Evolutionary conservation across 2,797 vertebrate genomes (phyloP), one percentile per base, ranked within the genome.

Genomic region (Streptopelia turtur): DNA sequence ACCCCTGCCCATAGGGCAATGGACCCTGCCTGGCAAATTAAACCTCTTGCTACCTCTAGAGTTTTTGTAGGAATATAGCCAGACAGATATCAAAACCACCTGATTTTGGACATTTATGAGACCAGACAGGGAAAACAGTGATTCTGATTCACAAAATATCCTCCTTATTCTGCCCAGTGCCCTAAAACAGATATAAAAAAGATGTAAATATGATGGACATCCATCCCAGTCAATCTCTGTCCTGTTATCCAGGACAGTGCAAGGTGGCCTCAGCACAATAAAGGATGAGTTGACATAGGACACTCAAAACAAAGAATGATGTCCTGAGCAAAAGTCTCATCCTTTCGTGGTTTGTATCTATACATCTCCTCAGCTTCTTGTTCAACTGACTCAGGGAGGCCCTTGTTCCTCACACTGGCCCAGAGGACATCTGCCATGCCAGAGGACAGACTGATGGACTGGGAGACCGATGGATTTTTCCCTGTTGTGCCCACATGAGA

Each of bases 401-500:
- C 30, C 35, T 27, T 31, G 64, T 25, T 47, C 39, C 30, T 80
- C 65, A 70, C 56, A 6, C 0, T 39, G 53, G 4, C n/a, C 53
- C n/a, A 35, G 45, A 52, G 28, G 30, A 20, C 35, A 28, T 7
- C 13, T 35, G 30, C 12, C 39, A 56, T 88, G 41, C 24, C 57
- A 49, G 59, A 49, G 59, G 50, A 25, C 37, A 31, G 37, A 13
- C 24, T 1, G 2, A 9, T 1, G 10, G 9, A 16, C 8, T 8
- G 21, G n/a, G 14, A 69, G 21, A 35, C 16, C 0, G 0, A 5
- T 0, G 20, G 17, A 57, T 83, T 57, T 65, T 43, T 11, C 10
- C 35, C 33, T 24, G 9, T 5, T 11, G 25, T 10, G 6, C 18
- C 30, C 9, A 10, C 37, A 3, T 0, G 2, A n/a, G 20, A 11